phyloP scores from a whole-genome alignment of 2,888 invertebrate genomes.

The Microdon myrmicae region DNA sequence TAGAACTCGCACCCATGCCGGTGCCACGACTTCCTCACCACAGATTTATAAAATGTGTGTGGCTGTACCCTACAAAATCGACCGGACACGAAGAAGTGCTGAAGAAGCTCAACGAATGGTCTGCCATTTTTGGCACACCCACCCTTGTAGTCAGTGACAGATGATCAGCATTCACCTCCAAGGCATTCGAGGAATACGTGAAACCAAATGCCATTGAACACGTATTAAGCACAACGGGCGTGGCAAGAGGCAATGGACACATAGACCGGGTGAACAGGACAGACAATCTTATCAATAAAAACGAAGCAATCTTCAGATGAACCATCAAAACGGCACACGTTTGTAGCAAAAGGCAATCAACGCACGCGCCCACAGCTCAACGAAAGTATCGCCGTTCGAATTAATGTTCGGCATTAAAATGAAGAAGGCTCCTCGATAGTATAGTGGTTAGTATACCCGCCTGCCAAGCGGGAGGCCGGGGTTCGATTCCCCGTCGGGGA shows the following conservation, averaged over 20 bases:
- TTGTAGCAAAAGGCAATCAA: constrained; percentile 40
- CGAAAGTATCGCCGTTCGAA: constrained; percentile 21
- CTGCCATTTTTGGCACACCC: constrained; percentile 15
- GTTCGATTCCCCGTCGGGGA: too few relatives aligned
- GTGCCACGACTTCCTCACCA: too few relatives aligned
- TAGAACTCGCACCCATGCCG: too few relatives aligned
- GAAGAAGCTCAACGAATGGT: constrained; percentile 11
- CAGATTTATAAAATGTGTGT: too few relatives aligned
- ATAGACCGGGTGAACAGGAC: constrained; percentile 18
- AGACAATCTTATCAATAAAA: constrained; percentile 17
- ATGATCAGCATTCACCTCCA: constrained; percentile 24
- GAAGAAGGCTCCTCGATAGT: too few relatives aligned
- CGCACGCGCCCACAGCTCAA: constrained; percentile 9
- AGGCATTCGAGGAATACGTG: constrained; percentile 19
- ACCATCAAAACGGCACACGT: not conserved
- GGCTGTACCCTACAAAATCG: constrained; percentile 16
- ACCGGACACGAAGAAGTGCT: constrained; percentile 4
- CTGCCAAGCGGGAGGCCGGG: too few relatives aligned
- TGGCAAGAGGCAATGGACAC: constrained; percentile 23
- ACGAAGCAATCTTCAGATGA: constrained; percentile 9
- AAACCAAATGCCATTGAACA: constrained; percentile 9
- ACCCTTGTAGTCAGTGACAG: constrained; percentile 7
- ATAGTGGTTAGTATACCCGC: too few relatives aligned
- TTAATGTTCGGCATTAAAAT: constrained; percentile 32
- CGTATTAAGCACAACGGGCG: constrained; percentile 22